Evolutionary conservation across 2,113 vertebrate genomes (phyloP), one percentile per base, ranked within the genome.

Genomic region (Thamnophis sirtalis): DNA sequence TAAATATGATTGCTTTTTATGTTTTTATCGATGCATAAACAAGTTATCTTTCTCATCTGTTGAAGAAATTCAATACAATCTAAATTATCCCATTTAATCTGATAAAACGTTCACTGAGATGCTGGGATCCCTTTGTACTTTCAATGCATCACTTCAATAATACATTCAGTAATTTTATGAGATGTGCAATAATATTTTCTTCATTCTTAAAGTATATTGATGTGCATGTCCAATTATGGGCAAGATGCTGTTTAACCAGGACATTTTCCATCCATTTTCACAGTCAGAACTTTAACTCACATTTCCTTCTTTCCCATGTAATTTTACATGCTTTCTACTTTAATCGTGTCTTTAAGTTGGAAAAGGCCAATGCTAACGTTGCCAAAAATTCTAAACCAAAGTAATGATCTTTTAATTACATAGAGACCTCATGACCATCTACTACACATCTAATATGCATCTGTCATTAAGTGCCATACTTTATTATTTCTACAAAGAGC

Each of bases 361-460:
- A 87, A 94, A 92, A 94, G 33, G 80, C 87, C 89, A 88, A 84
- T 87, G 38, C 51, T 73, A 73, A 91, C 63, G 17, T 87, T 85
- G 50, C 51, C 56, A 94, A 86, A 85, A 49, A 54, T 26, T 90
- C 63, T 43, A 24, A 89, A 28, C 49, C 51, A 33, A 89, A 56
- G 48, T 80, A 86, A 87, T 43, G 22, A 68, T 68, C 73, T 93
- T 91, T 91, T 56, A 86, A 94, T 92, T 95, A 93, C 60, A 33
- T 10, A 58, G 50, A 90, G 60, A 89, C 38, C 93, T 93, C 93
- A 91, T 88, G 90, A 0, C 80, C 58, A 4, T 11, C 86, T 90
- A 21, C 26, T 88, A 24, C 15, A 49, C 43, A 33, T 13, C 49
- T 88, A 68, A 84, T 86, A 90, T 38, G 51, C 55, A 86, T 4